Evolutionary conservation across 2,797 vertebrate genomes (phyloP).

Genomic region (Parambassis ranga): DNA sequence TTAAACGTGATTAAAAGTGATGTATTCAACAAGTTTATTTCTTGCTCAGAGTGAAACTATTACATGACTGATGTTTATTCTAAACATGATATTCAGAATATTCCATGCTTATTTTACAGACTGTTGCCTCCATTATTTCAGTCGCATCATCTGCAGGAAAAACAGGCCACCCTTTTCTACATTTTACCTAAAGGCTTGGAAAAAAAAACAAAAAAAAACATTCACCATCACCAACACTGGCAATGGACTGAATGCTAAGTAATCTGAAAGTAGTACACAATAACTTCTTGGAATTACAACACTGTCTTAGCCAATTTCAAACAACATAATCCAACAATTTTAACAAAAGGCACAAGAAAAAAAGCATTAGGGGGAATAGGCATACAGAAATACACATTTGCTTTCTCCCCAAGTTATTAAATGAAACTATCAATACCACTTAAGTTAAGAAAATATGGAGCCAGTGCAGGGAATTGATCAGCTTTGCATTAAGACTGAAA

Average conservation of each 20-base stretch:
- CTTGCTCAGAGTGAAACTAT: constrained; percentile 7
- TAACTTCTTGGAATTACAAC: constrained; percentile 15
- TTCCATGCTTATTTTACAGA: constrained; percentile 2
- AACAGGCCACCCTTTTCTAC: not conserved
- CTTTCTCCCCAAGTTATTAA: not conserved
- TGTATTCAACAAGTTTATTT: constrained; percentile 56
- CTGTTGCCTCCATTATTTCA: not conserved
- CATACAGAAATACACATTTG: constrained; percentile 8
- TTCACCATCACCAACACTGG: not conserved
- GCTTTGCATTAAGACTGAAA: not conserved
- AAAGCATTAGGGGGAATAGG: not conserved
- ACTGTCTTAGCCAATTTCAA: constrained; percentile 6
- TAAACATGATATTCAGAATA: constrained; percentile 8
- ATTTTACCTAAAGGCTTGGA: constrained; percentile 10
- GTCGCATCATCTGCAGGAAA: not conserved
- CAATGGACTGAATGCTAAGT: not conserved
- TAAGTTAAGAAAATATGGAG: not conserved
- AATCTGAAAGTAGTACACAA: not conserved
- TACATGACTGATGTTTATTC: constrained; percentile 15
- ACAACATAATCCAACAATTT: constrained; percentile 4
- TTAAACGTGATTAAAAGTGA: not conserved
- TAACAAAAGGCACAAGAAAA: constrained; percentile 47
- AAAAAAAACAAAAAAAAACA: constrained; percentile 13
- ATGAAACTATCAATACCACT: not conserved
- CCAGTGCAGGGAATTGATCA: not conserved